Evolutionary conservation across 2,888 invertebrate species (phyloP), one percentile per base, ranked within the genome.

Genomic region (Melanchra persicariae): DNA sequence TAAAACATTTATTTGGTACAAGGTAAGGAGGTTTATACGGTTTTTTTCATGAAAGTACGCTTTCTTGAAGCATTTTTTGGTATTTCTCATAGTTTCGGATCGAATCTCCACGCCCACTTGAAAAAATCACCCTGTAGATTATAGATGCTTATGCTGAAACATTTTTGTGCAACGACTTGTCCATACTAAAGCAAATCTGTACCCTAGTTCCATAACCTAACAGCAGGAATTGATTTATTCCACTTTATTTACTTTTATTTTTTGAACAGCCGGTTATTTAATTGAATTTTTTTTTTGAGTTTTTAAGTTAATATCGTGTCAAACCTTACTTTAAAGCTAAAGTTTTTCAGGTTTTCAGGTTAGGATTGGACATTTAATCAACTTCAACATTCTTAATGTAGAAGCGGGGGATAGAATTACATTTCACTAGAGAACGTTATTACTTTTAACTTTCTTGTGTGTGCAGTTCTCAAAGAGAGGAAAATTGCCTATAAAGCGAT

Each of bases 161-260:
- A 45, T 58, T 72, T 30, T 59, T 55, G 43, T 67, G 15, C 22
- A n/a, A 40, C 12, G 9, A 37, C 19, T 58, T 43, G 12, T 19
- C 2, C n/a, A 17, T 24, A 15, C 12, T 19, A 22, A 22, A 30
- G 24, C 15, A 34, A 68, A 47, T 57, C 12, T n/a, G 8, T 57
- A 24, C 8, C n/a, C 12, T 54, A 34, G 3, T 17, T 19, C 19
- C 34, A 26, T 8, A 22, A 2, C 6, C 6, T 30, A 30, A 4
- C 6, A 15, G 7, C 19, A 26, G 9, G 37, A 30, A 30, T 24
- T 19, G 19, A 34, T 22, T 54, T 1, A 3, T 54, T 30, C 6
- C 15, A 8, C 2, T 30, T 70, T 12, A n/a, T n/a, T n/a, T n/a
- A n/a, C 19, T 43, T 22, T 45, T 1, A 9, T 5, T n/a, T 12